Base-by-base conservation (phyloP, 2,797 vertebrate genomes). In the Girardinus metallicus region DNA sequence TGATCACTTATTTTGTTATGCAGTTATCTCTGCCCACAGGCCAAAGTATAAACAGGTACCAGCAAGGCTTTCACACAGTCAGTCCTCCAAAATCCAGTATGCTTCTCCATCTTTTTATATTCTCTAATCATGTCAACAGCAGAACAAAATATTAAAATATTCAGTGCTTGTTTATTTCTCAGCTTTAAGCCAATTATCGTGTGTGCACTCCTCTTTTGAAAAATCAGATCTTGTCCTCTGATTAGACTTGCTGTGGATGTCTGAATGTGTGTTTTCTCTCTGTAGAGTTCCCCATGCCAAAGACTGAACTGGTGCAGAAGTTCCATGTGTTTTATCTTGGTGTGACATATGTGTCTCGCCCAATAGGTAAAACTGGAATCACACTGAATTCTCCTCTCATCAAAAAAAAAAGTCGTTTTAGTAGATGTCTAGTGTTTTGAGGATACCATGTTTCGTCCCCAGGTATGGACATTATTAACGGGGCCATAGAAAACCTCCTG, bases 391-490 rank as follows among this genome's bases (percentile, higher is more conserved):
- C 16, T 4, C 39, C 2, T 16, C 46, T 44, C 34, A 5, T 73
- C 26, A 29, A 36, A 44, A 16, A 51, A 64, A 18, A 5, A 12
- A 1, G 9, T 11, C 0, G 3, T 39, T 5, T 6, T 75, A 21
- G 74, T 1, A 1, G 78, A 31, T 60, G 34, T 60, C 0, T 0
- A 5, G 29, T 44, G 0, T 62, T 43, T 4, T 85, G 43, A 80
- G 46, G 60, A 47, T 29, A 36, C 18, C 13, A 6, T 86, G n/a
- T 73, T 86, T 74, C 73, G 18, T 85, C 82, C 80, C 29, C 91
- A 99, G 98, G 98, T 86, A 99, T 99, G 97, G 98, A 99, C 82
- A 96, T 98, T 83, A 96, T 99, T 80, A 99, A 99, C n/a, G 96
- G 94, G 64, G 98, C 98, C 88, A 98, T 99, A 88, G 98, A 99